Evolutionary conservation across 2,113 vertebrate species (phyloP).

Genomic region (Perca fluviatilis): DNA sequence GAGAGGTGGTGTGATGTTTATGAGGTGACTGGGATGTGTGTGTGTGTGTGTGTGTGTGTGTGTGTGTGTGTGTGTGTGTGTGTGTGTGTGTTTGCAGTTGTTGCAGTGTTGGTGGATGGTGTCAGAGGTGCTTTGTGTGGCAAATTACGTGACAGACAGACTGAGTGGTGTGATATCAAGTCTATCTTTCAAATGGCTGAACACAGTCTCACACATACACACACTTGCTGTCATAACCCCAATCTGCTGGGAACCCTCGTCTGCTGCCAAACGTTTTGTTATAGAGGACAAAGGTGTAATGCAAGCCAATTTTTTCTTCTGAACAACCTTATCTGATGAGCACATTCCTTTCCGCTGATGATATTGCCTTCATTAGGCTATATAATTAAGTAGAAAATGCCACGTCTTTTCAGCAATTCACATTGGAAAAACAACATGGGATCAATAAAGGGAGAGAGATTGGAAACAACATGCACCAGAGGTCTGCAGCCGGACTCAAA

Average conservation of each 20-base stretch:
- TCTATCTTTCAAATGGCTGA: constrained; percentile 65
- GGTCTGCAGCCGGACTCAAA: neutral
- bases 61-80: neutral
- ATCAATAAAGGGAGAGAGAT: too few relatives aligned
- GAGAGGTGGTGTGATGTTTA: constrained; percentile 46
- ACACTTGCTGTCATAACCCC: constrained; percentile 32
- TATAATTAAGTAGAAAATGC: constrained; percentile 27
- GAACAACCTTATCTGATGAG: constrained; percentile 46
- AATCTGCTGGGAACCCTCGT: constrained; percentile 56
- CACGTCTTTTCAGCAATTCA: neutral
- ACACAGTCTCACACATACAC: constrained; percentile 11
- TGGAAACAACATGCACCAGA: neutral
- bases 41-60: constrained; percentile 9
- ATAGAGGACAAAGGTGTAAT: constrained; percentile 62
- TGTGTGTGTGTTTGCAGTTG: neutral
- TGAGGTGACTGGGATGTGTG: constrained; percentile 24
- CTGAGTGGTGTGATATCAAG: constrained; percentile 58
- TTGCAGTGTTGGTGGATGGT: neutral
- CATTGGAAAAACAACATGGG: neutral
- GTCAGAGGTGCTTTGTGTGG: neutral
- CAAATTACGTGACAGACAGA: constrained; percentile 37
- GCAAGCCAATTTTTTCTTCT: constrained; percentile 10
- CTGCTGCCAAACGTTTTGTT: constrained; percentile 61
- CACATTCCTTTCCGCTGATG: constrained; percentile 56
- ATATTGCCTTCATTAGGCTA: constrained; percentile 10